These are phyloP conservation scores for Xanthostigma xanthostigma DNA, from an alignment of 2,888 invertebrate genomes.

Conservation along the genomic window DNA sequence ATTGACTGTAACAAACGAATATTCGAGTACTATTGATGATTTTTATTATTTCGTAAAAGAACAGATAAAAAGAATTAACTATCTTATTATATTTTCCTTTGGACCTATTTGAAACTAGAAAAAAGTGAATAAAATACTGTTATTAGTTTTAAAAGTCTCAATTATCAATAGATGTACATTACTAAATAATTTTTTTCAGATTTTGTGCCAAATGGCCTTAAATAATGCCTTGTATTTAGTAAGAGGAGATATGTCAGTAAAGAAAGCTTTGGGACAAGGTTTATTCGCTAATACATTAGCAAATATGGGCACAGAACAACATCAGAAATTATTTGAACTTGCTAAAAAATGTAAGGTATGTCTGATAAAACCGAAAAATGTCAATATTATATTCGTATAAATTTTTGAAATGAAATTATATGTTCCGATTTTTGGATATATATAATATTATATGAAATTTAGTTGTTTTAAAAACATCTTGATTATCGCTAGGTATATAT, in stretches of 20 bases:
- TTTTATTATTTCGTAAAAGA: no score
- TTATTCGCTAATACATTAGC: constrained; percentile 59
- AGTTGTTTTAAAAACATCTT: no score
- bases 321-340: constrained; percentile 50
- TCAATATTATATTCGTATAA: not conserved
- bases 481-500: no score
- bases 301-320: constrained; percentile 61
- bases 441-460: no score
- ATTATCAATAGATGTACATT: not conserved
- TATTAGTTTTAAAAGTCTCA: not conserved
- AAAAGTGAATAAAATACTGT: not conserved
- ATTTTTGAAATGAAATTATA: constrained; percentile 2
- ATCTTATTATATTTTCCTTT: no score
- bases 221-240: constrained; percentile 58
- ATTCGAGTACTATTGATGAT: no score
- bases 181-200: constrained; percentile 29
- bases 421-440: not conserved
- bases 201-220: constrained; percentile 56
- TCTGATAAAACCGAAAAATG: not conserved
- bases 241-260: constrained; percentile 60
- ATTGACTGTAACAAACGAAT: no score
- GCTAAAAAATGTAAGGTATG: constrained; percentile 55
- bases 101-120: no score
- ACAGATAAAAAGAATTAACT: no score
- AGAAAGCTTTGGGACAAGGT: constrained; percentile 61